Percentiles rank a stretch among this genome's conserved stretches.
Conservation (phyloP, 2,113 vertebrate species). For the Carlito syrichta region DNA sequence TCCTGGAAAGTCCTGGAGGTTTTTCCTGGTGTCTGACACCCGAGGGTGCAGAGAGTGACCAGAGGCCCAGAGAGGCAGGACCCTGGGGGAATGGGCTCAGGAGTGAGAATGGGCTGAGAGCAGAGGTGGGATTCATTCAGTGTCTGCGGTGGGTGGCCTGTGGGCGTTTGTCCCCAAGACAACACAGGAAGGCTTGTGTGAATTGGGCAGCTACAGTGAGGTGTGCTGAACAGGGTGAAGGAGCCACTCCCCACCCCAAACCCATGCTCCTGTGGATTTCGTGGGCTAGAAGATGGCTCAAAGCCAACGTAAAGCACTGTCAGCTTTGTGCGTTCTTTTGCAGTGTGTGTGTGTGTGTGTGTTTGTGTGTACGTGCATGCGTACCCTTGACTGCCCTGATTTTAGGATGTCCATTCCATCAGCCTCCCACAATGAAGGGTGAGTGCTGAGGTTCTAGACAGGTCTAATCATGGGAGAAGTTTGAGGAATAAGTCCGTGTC, state of each 20-base stretch:
- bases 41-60: no score
- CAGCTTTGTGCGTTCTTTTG: neutral
- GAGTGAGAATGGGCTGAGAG: neutral
- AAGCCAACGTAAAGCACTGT: rapidly evolving
- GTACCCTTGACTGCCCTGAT: neutral
- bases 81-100: neutral
- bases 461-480: rapidly evolving
- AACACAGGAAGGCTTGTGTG: neutral
- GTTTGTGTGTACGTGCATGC: neutral
- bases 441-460: neutral
- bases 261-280: neutral
- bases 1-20: neutral
- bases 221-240: neutral
- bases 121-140: neutral
- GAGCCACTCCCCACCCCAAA: neutral
- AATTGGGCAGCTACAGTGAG: neutral
- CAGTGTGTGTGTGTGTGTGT: neutral
- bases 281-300: neutral
- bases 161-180: neutral
- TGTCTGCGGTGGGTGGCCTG: neutral
- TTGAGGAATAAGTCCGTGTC: neutral
- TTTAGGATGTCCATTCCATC: neutral
- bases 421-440: neutral
- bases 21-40: neutral
- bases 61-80: neutral